A percentile compares a stretch with the other conserved stretches of the same genome.
phyloP scores from a whole-genome alignment of 1,140 invertebrate species.

The Acromyrmex heyeri region DNA sequence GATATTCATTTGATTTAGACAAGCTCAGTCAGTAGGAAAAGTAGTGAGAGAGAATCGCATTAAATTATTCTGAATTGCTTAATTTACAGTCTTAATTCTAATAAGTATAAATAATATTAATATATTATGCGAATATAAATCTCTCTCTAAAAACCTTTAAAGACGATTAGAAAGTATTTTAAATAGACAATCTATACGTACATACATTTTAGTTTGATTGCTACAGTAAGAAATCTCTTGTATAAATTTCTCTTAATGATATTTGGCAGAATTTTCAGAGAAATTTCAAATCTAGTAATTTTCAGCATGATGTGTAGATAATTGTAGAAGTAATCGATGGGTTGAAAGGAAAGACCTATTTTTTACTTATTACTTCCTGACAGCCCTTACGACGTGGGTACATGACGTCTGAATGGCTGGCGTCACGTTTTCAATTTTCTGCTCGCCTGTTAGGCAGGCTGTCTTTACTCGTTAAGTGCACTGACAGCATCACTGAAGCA shows the following conservation, averaged over 20 bases:
- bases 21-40: neutral
- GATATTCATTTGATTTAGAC: neutral
- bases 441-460: constrained; percentile 81
- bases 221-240: neutral
- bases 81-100: neutral
- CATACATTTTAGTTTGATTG: neutral
- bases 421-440: constrained; percentile 86
- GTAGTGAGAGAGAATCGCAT: neutral
- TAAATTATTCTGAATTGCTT: neutral
- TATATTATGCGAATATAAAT: neutral
- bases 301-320: constrained; percentile 58
- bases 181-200: neutral
- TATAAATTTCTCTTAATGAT: neutral
- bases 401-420: constrained; percentile 82
- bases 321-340: constrained; percentile 79
- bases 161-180: neutral
- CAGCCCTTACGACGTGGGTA: constrained; percentile 70
- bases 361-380: constrained; percentile 84
- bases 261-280: neutral
- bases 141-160: neutral
- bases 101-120: neutral
- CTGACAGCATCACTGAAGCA: constrained; percentile 82
- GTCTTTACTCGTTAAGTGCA: constrained; percentile 83
- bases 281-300: constrained; percentile 26
- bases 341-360: constrained; percentile 77